These are phyloP conservation scores for Uloborus diversus DNA, from an alignment of 1,140 invertebrate species.

Conservation along the genomic window DNA sequence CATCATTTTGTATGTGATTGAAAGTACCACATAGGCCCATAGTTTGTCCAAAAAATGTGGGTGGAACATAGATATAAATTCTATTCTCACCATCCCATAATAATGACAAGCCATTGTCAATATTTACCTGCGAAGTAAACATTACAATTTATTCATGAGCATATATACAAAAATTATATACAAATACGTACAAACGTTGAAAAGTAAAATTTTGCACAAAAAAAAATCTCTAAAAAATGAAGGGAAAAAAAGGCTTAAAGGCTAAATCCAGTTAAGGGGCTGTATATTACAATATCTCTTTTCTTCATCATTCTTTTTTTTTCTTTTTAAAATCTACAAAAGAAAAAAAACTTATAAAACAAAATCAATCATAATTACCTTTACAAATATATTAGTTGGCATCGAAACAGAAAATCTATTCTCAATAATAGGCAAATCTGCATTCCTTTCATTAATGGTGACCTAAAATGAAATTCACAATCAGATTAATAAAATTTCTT, in stretches of 20 bases:
- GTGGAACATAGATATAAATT: constrained; percentile 81
- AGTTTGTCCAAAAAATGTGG: constrained; percentile 73
- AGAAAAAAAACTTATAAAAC: no score
- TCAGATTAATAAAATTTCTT: no score
- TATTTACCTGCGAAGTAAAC: constrained; percentile 70
- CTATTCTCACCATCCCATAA: constrained; percentile 86
- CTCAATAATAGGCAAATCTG: constrained; percentile 2
- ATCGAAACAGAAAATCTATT: not conserved
- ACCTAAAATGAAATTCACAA: no score
- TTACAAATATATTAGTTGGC: constrained; percentile 23
- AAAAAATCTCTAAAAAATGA: no score
- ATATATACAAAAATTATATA: no score
- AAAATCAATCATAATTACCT: not conserved
- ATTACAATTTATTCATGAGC: not conserved
- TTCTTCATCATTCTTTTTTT: no score
- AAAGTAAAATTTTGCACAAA: no score
- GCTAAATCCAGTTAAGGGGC: no score
- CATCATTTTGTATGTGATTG: constrained; percentile 85
- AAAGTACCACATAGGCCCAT: constrained; percentile 87
- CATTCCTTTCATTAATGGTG: constrained; percentile 11
- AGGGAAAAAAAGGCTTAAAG: no score
- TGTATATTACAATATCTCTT: no score
- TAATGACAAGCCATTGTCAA: constrained; percentile 79
- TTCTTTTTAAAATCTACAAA: no score
- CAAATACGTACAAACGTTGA: no score